Evolutionary conservation across 1,140 invertebrate species (phyloP), one percentile per base, ranked within the genome.

Genomic region (Drosophila tani): DNA sequence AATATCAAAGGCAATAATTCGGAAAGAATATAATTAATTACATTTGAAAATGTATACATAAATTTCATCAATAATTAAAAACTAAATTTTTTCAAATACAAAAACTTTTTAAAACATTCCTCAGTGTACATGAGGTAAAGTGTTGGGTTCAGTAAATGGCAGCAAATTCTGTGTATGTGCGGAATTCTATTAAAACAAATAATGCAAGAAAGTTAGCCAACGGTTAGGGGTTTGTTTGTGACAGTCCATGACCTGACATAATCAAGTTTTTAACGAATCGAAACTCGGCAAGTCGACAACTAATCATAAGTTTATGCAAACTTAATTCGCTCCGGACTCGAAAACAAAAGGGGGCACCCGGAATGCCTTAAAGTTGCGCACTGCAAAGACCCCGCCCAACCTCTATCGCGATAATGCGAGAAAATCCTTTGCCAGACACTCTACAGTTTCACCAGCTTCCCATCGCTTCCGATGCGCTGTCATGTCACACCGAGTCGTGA

Each of bases 151-250:
- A 15, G 50, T 62, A 55, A 65, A 59, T 68, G 74, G 29, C 41
- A 60, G 58, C 45, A 64, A 46, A 66, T 73, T 60, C 47, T 65
- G 60, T 82, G 50, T 75, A 69, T 81, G 40, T 59, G 35, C 29
- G 65, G 32, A 79, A 82, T 75, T 82, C 46, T 82, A 82, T 79
- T 82, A 68, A 75, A 82, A 78, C 74, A 82, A 82, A 82, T 82
- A 82, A 82, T 82, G 49, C 41, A 65, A 59, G 60, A 74, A 79
- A 82, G 80, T 82, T 82, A 78, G 57, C 43, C 41, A 62, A 78
- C 55, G 56, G 75, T 78, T 77, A 67, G 60, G 62, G 58, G 57
- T 78, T 67, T 82, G 67, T 74, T 74, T 73, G 49, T 60, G 19
- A 17, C 24, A 64, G 29, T 45, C 59, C 55, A 51, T 65, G 55